Evolutionary conservation across 2,797 vertebrate genomes (phyloP).

Genomic region (Gadopsis marmoratus): DNA sequence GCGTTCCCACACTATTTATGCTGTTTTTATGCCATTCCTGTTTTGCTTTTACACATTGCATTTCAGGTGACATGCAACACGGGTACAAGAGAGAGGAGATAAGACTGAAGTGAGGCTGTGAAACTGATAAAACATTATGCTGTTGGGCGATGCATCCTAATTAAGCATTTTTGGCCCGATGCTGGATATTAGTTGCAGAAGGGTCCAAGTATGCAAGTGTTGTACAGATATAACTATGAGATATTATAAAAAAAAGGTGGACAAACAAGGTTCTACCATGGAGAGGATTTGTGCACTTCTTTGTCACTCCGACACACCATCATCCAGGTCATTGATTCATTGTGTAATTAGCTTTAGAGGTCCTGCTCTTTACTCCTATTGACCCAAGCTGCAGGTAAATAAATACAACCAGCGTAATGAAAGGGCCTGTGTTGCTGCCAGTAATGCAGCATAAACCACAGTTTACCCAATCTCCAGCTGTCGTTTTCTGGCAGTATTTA

Average conservation of each 20-base stretch:
- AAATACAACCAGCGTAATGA: conserved; percentile 53
- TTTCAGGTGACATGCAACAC: conserved; percentile 25
- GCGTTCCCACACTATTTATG: conserved; percentile 29
- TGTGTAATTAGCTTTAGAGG: conserved; percentile 52
- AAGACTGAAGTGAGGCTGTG: conserved; percentile 13
- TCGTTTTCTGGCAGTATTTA: conserved; percentile 58
- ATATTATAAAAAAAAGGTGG: conserved; percentile 3
- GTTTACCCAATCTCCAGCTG: conserved; percentile 62
- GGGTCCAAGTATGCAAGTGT: not conserved
- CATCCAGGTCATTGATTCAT: conserved; percentile 23
- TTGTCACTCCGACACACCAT: conserved; percentile 7
- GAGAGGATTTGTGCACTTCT: not conserved
- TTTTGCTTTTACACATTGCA: conserved; percentile 18
- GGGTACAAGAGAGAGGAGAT: conserved; percentile 27
- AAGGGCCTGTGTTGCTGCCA: conserved; percentile 40
- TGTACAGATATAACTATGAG: not conserved
- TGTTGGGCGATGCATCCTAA: conserved; percentile 6
- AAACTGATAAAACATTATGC: conserved; percentile 34
- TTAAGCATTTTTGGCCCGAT: not conserved
- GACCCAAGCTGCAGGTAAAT: conserved; percentile 53
- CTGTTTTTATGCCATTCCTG: conserved; percentile 37
- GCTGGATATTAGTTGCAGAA: conserved; percentile 2
- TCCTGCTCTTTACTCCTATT: conserved; percentile 35
- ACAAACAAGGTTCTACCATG: no score
- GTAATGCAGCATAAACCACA: conserved; percentile 52